Percentiles rank a stretch among this genome's conserved stretches.
Conservation (phyloP, 1,140 invertebrate species). For the Berghia stephanieae region DNA sequence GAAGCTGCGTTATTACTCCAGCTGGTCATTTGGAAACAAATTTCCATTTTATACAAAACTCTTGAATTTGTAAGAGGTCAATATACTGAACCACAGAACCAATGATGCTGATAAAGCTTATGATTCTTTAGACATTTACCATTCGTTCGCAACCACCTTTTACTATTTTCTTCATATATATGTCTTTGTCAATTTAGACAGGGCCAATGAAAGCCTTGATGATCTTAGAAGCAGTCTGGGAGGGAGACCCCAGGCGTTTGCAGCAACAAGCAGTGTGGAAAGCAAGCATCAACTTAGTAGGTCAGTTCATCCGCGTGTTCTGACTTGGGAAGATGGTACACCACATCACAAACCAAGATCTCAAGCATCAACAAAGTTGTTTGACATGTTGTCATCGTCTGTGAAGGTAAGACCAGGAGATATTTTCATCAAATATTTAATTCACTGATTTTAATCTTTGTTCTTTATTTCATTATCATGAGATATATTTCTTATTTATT, state of each 20-base stretch:
- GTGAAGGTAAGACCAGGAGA: no score
- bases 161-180: not conserved
- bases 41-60: no score
- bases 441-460: no score
- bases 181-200: conserved; percentile 32
- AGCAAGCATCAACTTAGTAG: conserved; percentile 40
- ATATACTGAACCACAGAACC: no score
- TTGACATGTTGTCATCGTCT: conserved; percentile 33
- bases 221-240: conserved; percentile 39
- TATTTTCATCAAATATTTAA: no score
- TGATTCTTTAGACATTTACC: no score
- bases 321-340: conserved; percentile 45
- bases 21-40: no score
- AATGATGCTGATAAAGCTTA: no score
- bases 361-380: conserved; percentile 39
- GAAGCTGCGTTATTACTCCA: no score
- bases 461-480: no score
- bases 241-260: conserved; percentile 20
- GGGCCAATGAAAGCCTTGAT: conserved; percentile 46
- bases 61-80: no score
- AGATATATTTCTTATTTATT: no score
- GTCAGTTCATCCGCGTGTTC: conserved; percentile 45
- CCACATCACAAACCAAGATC: conserved; percentile 29
- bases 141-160: not conserved
- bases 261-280: not conserved